phyloP scores from a whole-genome alignment of 2,113 vertebrate genomes.

The Onychostoma macrolepis region DNA sequence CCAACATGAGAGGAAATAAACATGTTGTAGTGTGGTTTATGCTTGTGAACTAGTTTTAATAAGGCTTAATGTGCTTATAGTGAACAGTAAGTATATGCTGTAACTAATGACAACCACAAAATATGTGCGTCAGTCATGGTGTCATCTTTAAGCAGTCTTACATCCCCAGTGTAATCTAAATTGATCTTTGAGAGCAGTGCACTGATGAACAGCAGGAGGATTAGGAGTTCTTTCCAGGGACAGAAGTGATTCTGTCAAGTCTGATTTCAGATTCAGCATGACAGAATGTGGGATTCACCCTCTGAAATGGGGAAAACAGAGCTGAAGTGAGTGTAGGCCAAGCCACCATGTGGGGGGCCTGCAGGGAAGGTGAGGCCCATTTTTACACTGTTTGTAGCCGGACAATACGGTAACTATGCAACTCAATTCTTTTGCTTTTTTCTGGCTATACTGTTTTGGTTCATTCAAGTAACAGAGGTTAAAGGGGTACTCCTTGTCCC shows the following conservation, averaged over 20 bases:
- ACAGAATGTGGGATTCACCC: conserved; percentile 31
- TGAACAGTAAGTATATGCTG: not conserved
- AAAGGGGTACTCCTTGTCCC: not conserved
- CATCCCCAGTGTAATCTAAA: conserved; percentile 9
- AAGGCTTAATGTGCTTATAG: conserved; percentile 5
- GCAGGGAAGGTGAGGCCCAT: conserved; percentile 44
- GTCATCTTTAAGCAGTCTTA: not conserved
- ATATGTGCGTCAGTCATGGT: not conserved
- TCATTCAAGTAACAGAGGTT: conserved; percentile 58
- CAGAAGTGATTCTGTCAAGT: conserved; percentile 31
- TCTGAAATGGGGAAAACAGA: not conserved
- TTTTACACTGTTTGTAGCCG: conserved; percentile 18
- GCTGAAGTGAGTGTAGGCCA: conserved; percentile 9
- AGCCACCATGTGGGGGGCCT: conserved; percentile 44
- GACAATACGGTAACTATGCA: conserved; percentile 61
- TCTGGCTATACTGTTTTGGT: conserved; percentile 53
- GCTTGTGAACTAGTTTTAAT: conserved; percentile 18
- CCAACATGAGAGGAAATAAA: conserved; percentile 33
- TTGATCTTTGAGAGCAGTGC: not conserved
- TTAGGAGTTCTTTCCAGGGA: conserved; percentile 25
- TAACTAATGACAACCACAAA: conserved; percentile 1
- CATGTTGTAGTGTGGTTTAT: conserved; percentile 26
- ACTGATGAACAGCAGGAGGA: conserved; percentile 13
- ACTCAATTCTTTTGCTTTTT: conserved; percentile 33
- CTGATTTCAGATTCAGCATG: conserved; percentile 28